phyloP scores from a whole-genome alignment of 2,797 vertebrate genomes.

The Urosaurus nigricauda region DNA sequence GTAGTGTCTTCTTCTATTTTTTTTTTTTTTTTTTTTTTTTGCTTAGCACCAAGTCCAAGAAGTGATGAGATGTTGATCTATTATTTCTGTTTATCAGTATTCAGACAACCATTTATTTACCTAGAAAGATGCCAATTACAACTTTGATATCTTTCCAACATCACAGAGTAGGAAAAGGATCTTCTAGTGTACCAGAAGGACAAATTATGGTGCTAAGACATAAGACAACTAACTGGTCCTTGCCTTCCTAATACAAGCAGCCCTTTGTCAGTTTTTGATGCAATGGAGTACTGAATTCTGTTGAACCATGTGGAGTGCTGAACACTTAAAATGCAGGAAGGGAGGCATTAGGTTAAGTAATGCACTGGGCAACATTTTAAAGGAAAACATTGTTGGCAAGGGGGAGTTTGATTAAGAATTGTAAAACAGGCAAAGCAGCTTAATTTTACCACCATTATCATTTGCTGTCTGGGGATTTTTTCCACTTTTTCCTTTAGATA shows the following conservation, averaged over 20 bases:
- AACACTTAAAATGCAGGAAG: not conserved
- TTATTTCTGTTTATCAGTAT: not conserved
- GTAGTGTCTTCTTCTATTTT: too few relatives aligned
- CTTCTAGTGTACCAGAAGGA: too few relatives aligned
- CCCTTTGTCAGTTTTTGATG: not conserved
- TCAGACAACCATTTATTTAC: not conserved
- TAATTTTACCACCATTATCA: not conserved
- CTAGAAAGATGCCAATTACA: not conserved
- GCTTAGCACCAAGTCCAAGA: not conserved
- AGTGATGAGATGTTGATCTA: not conserved
- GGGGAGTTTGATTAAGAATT: not conserved
- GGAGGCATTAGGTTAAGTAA: not conserved
- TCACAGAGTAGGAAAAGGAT: not conserved
- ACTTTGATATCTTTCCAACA: not conserved
- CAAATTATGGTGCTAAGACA: not conserved
- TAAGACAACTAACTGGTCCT: constrained; percentile 6
- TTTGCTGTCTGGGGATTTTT: not conserved
- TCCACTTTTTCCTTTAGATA: not conserved
- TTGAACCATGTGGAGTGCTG: not conserved
- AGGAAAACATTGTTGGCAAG: not conserved
- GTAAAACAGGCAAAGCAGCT: not conserved
- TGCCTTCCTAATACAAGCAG: not conserved
- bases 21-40: too few relatives aligned
- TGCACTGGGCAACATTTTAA: not conserved
- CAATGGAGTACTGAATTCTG: not conserved